Evolutionary conservation across 2,888 invertebrate genomes (phyloP).

Genomic region (Campoplex capitator): DNA sequence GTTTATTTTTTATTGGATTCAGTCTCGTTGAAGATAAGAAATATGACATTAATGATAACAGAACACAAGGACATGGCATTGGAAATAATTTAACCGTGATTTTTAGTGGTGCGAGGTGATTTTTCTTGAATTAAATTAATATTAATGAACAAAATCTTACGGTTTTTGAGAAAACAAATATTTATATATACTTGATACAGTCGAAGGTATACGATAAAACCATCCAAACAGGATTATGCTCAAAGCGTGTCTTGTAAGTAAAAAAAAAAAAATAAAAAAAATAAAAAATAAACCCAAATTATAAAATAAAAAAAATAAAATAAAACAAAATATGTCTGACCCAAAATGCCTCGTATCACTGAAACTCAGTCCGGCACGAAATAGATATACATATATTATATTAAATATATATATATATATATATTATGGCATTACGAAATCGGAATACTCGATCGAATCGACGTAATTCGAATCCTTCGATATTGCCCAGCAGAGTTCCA

Average conservation of each 20-base stretch:
- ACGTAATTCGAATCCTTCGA: constrained; percentile 53
- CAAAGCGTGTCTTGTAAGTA: constrained; percentile 47
- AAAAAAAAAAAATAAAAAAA: constrained; percentile 17
- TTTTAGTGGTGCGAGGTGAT: constrained; percentile 53
- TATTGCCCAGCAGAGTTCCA: constrained; percentile 49
- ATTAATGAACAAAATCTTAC: not conserved
- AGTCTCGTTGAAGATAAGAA: not conserved
- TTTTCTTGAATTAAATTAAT: not conserved
- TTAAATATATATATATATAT: constrained; percentile 4
- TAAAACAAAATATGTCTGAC: constrained; percentile 27
- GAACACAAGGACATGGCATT: constrained; percentile 11
- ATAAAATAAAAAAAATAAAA: too few species aligned
- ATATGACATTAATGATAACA: not conserved
- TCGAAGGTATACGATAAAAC: constrained; percentile 61
- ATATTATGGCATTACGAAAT: constrained; percentile 11
- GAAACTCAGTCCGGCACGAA: constrained; percentile 48
- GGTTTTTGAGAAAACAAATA: constrained; percentile 32
- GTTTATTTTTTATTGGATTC: constrained; percentile 13
- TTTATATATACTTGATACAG: constrained; percentile 36
- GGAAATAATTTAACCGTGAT: constrained; percentile 25
- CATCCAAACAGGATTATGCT: constrained; percentile 55
- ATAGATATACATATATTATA: constrained; percentile 8
- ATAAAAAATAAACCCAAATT: not conserved
- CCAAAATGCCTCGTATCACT: constrained; percentile 57
- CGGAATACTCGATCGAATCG: constrained; percentile 53